Evolutionary conservation across 1,140 invertebrate genomes (phyloP).

Genomic region (Teleogryllus occipitalis): DNA sequence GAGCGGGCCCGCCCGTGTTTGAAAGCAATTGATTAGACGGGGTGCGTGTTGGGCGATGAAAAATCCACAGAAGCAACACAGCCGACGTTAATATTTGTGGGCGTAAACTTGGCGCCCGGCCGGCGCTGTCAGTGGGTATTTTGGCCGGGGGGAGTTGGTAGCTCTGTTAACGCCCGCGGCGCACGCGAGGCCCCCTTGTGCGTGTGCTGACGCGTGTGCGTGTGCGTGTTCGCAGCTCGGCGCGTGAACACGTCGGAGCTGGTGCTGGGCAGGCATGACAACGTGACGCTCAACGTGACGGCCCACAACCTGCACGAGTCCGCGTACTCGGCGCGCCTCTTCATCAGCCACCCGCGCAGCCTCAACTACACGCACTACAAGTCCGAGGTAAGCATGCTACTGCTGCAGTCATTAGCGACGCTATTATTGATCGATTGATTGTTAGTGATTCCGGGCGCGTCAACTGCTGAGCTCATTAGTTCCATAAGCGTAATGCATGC

Average conservation of each 20-base stretch:
- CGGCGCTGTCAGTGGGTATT: not conserved
- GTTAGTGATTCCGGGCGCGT: no score
- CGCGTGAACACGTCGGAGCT: constrained; percentile 34
- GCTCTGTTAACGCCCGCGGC: no score
- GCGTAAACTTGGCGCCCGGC: not conserved
- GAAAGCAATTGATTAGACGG: not conserved
- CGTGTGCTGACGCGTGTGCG: not conserved
- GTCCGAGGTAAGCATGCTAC: constrained; percentile 10
- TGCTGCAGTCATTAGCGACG: no score
- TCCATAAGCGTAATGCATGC: no score
- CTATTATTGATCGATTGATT: no score
- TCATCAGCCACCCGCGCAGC: constrained; percentile 65
- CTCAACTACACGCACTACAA: constrained; percentile 59
- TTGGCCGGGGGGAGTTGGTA: no score
- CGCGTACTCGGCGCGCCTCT: constrained; percentile 82
- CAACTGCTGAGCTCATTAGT: no score
- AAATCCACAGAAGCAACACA: not conserved
- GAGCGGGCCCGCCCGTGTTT: not conserved
- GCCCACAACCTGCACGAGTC: constrained; percentile 75
- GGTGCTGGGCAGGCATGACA: constrained; percentile 63
- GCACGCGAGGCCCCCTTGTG: no score
- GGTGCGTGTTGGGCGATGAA: not conserved
- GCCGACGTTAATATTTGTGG: not conserved
- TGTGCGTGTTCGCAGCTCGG: constrained; percentile 2
- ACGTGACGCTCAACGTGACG: constrained; percentile 65